A percentile compares a stretch with the other conserved stretches of the same genome.
These are phyloP conservation scores for Rhynchomys soricoides DNA, from an alignment of 2,113 vertebrate species.

Conservation along the genomic window DNA sequence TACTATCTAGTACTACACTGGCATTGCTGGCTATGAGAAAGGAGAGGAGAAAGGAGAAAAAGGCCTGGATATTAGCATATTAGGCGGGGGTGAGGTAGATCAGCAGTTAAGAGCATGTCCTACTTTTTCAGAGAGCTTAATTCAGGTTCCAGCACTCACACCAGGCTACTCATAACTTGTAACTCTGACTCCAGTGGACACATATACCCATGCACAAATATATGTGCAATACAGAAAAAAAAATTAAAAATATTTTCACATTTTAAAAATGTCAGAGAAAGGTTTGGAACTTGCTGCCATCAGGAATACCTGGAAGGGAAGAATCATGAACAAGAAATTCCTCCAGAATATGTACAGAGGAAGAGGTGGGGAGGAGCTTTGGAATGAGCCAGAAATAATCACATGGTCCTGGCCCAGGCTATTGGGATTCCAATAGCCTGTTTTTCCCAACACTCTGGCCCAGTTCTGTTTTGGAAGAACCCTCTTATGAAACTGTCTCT, in stretches of 20 bases:
- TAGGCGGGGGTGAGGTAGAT: too few relatives aligned
- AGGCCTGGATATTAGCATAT: too few relatives aligned
- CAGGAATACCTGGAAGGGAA: neutral
- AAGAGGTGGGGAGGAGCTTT: neutral
- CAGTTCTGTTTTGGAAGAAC: neutral
- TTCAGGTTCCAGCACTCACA: neutral
- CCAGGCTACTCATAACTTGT: neutral
- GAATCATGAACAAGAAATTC: neutral
- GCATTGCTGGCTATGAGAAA: neutral
- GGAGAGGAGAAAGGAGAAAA: neutral
- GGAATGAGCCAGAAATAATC: neutral
- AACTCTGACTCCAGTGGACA: neutral
- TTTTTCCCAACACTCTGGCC: neutral
- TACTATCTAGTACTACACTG: too few relatives aligned
- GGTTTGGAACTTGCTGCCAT: too few relatives aligned
- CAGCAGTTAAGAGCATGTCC: neutral
- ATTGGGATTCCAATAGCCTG: too few relatives aligned
- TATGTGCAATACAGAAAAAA: neutral
- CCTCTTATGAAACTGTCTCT: neutral
- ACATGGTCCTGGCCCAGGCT: neutral
- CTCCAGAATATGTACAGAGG: neutral
- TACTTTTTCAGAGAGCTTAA: too few relatives aligned
- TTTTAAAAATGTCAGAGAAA: neutral
- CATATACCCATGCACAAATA: neutral
- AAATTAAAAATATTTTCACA: neutral